Percentiles rank a stretch among this genome's conserved stretches.
phyloP scores from a whole-genome alignment of 1,140 invertebrate species.

The Drosophila equinoxialis region DNA sequence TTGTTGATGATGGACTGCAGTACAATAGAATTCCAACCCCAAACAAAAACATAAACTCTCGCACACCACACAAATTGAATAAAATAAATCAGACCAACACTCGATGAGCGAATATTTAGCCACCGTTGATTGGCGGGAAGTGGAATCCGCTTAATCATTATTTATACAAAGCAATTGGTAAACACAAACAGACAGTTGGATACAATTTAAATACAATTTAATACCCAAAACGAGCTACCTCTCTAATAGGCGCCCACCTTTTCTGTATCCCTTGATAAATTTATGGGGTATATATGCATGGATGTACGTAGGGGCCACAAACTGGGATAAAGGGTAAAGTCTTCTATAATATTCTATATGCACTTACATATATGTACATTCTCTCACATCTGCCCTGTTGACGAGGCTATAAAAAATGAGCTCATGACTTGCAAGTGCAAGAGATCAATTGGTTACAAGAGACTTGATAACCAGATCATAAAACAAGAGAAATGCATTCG shows the following conservation, averaged over 20 bases:
- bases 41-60: constrained; percentile 22
- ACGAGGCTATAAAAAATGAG: constrained; percentile 16
- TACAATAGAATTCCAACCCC: constrained; percentile 35
- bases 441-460: constrained; percentile 63
- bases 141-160: constrained; percentile 27
- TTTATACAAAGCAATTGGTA: constrained; percentile 21
- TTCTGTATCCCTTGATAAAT: neutral
- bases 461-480: constrained; percentile 51
- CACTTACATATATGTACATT: neutral
- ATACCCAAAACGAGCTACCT: neutral
- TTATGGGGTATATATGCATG: too few relatives aligned
- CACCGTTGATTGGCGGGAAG: constrained; percentile 19
- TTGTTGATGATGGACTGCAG: constrained; percentile 26
- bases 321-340: neutral
- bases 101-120: constrained; percentile 53
- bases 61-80: constrained; percentile 49
- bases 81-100: constrained; percentile 56
- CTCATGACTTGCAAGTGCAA: constrained; percentile 44
- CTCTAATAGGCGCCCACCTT: neutral
- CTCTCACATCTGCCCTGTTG: neutral
- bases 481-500: constrained; percentile 41
- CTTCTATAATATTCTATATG: neutral
- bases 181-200: constrained; percentile 31
- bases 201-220: constrained; percentile 34
- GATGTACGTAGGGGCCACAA: neutral